Conservation (phyloP, 2,888 invertebrate species). For the Melieria picta region DNA sequence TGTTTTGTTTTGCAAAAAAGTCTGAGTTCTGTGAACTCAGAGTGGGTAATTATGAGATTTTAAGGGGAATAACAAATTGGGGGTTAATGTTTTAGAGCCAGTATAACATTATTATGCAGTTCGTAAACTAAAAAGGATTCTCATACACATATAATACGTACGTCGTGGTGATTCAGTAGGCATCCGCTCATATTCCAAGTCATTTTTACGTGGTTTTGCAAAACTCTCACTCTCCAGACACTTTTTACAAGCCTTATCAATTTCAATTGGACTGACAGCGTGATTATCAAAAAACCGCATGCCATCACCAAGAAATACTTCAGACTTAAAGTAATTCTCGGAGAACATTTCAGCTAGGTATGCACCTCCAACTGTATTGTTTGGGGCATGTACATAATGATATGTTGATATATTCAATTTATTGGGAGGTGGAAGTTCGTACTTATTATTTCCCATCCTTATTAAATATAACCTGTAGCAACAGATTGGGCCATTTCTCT, state of each 20-base stretch:
- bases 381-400: conserved; percentile 75
- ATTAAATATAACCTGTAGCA: conserved; percentile 86
- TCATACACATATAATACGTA: too few species aligned
- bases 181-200: background rate
- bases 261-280: conserved; percentile 48
- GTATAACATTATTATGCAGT: too few species aligned
- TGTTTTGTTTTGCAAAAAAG: too few species aligned
- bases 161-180: too few species aligned
- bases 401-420: conserved; percentile 78
- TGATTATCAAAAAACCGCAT: conserved; percentile 57
- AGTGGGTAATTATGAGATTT: too few species aligned
- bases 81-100: too few species aligned
- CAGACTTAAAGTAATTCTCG: conserved; percentile 72
- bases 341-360: conserved; percentile 89
- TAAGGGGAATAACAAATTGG: too few species aligned
- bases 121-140: too few species aligned
- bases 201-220: background rate
- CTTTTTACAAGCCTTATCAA: conserved; percentile 57
- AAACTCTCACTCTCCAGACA: conserved; percentile 46
- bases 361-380: conserved; percentile 73
- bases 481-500: conserved; percentile 88
- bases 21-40: too few species aligned
- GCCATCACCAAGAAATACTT: conserved; percentile 80
- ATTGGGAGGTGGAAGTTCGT: conserved; percentile 75
- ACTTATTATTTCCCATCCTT: conserved; percentile 71